Evolutionary conservation across 2,113 vertebrate genomes (phyloP).

Genomic region (Prionailurus bengalensis): DNA sequence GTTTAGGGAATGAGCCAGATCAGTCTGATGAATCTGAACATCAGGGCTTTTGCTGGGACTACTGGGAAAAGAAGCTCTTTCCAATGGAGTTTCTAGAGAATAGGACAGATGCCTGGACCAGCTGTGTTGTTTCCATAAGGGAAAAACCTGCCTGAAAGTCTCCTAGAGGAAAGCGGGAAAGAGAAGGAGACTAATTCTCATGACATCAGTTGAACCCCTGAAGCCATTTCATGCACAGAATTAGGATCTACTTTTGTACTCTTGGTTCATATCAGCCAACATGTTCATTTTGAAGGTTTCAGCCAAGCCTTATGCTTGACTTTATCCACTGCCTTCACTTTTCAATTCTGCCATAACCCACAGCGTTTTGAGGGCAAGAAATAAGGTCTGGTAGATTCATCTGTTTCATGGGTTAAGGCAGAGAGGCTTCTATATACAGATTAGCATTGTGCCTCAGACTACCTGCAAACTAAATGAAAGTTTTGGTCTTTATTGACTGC

Average conservation of each 20-base stretch:
- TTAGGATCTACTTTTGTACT: not conserved
- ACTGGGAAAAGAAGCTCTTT: not conserved
- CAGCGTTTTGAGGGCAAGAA: not conserved
- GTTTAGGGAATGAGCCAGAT: not conserved
- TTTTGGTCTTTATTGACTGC: not conserved
- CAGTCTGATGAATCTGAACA: not conserved
- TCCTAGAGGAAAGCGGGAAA: not conserved
- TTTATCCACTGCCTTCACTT: conserved; percentile 10
- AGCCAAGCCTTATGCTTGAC: not conserved
- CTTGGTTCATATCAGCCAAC: not conserved
- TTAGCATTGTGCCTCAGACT: not conserved
- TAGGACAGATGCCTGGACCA: not conserved
- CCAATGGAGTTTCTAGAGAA: not conserved
- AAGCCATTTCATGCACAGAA: not conserved
- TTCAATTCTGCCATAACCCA: conserved; percentile 31
- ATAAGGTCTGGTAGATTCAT: conserved; percentile 1
- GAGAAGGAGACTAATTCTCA: not conserved
- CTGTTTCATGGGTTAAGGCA: not conserved
- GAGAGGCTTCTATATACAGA: not conserved
- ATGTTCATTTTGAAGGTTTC: not conserved
- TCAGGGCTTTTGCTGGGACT: not conserved
- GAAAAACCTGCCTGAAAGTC: not conserved
- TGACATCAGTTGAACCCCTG: not conserved
- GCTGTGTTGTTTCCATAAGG: not conserved
- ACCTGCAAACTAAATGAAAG: not conserved